Evolutionary conservation across 2,797 vertebrate species (phyloP).

Genomic region (Megalops cyprinoides): DNA sequence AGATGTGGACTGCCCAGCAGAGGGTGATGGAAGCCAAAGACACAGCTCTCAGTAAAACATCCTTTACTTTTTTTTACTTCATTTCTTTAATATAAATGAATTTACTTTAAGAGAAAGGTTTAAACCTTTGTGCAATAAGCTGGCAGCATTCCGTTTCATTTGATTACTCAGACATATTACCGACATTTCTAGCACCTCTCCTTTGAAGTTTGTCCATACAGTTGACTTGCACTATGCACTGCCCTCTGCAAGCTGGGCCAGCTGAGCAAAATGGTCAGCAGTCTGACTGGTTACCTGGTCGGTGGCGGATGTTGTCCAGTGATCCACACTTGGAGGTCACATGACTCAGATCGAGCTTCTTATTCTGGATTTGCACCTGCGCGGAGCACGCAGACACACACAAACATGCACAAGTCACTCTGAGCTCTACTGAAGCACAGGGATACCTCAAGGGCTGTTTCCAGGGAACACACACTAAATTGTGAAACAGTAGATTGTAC

Average conservation of each 20-base stretch:
- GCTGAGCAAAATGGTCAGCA: neutral
- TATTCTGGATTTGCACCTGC: conserved; percentile 90
- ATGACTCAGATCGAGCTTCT: conserved; percentile 94
- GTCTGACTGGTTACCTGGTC: conserved; percentile 79
- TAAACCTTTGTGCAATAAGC: no score
- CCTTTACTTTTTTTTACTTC: neutral
- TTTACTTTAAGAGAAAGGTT: neutral
- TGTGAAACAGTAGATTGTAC: conserved; percentile 49
- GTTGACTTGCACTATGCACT: neutral
- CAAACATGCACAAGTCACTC: conserved; percentile 12
- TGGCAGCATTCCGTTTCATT: neutral
- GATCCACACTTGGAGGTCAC: conserved; percentile 92
- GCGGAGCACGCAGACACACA: neutral
- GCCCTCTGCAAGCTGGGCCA: neutral
- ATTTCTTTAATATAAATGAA: neutral
- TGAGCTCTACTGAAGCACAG: neutral
- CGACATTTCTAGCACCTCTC: no score
- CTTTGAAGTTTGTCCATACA: neutral
- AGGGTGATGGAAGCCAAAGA: conserved; percentile 49
- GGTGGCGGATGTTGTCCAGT: conserved; percentile 89
- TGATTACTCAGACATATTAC: no score
- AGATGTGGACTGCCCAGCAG: conserved; percentile 53
- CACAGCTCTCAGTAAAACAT: neutral
- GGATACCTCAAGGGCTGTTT: neutral
- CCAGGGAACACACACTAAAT: conserved; percentile 30